phyloP scores from a whole-genome alignment of 2,797 vertebrate species.

The Leptoclinus maculatus region DNA sequence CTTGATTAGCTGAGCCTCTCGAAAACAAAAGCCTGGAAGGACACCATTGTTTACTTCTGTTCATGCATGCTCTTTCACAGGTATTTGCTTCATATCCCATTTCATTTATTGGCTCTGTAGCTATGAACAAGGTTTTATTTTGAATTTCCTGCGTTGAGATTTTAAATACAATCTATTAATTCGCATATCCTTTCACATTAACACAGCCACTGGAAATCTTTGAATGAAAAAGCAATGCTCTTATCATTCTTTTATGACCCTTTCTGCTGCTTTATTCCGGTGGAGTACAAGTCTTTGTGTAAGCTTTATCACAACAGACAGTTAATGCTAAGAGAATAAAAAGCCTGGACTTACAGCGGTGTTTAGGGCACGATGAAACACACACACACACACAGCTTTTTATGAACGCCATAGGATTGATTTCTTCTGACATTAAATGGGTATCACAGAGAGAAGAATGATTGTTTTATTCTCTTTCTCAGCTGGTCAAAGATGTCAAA shows the following conservation, averaged over 20 bases:
- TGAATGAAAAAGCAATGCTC: constrained; percentile 71
- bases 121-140: constrained; percentile 47
- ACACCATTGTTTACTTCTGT: constrained; percentile 21
- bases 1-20: constrained; percentile 28
- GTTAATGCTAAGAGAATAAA: constrained; percentile 48
- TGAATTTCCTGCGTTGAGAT: constrained; percentile 33
- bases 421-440: constrained; percentile 71
- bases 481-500: constrained; percentile 75
- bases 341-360: constrained; percentile 21
- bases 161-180: constrained; percentile 52
- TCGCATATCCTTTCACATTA: constrained; percentile 44
- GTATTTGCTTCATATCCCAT: constrained; percentile 17
- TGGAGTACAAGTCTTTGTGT: constrained; percentile 36
- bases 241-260: constrained; percentile 64
- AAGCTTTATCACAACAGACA: constrained; percentile 24
- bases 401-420: constrained; percentile 68
- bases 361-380: constrained; percentile 73
- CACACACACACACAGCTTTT: constrained; percentile 52
- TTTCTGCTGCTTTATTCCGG: constrained; percentile 39
- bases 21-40: constrained; percentile 36
- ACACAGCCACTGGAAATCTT: constrained; percentile 36
- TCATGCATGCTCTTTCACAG: neutral
- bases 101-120: constrained; percentile 23
- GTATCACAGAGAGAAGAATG: constrained; percentile 69
- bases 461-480: constrained; percentile 74